Conservation (phyloP, 2,797 vertebrate species). For the Falco cherrug region DNA sequence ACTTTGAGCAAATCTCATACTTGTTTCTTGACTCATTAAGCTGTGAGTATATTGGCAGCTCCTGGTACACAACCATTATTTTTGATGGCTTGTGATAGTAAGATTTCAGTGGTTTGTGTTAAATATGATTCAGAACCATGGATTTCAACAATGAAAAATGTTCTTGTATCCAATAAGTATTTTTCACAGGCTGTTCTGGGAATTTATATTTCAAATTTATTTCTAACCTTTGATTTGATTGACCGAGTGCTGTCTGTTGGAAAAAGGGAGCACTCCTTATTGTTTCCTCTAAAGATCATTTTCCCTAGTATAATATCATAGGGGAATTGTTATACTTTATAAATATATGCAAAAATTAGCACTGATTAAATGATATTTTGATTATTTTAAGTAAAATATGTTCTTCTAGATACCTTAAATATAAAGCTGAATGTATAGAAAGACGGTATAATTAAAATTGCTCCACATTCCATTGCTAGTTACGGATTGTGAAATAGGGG, state of each 20-base stretch:
- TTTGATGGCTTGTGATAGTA: slow-evolving; percentile 17
- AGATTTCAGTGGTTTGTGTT: neutral
- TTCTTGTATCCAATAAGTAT: neutral
- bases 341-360: neutral
- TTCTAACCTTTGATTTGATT: neutral
- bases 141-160: neutral
- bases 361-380: neutral
- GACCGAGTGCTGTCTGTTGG: neutral
- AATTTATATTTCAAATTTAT: neutral
- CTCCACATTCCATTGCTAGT: neutral
- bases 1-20: neutral
- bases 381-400: neutral
- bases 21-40: slow-evolving; percentile 20
- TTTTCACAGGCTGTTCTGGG: neutral
- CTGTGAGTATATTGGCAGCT: neutral
- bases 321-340: neutral
- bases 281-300: neutral
- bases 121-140: neutral
- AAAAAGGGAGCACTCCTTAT: neutral
- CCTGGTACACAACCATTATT: neutral
- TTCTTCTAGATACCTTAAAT: neutral
- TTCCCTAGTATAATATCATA: neutral
- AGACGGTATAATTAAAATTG: neutral
- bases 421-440: neutral
- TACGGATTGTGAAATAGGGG: neutral